Conservation (phyloP, 2,113 vertebrate genomes). For the Genyomyrus donnyi region DNA sequence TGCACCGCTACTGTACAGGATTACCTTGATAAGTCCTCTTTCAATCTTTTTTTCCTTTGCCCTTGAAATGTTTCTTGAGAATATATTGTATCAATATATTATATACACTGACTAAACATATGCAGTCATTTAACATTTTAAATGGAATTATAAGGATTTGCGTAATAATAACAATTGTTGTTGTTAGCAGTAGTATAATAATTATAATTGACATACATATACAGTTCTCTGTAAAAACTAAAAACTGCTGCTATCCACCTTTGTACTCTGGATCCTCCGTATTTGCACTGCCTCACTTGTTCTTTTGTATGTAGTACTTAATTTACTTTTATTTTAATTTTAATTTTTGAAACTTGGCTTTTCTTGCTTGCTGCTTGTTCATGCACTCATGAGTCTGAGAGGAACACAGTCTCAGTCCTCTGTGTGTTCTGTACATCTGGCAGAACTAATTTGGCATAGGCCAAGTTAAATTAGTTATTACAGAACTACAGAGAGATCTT, state of each 20-base stretch:
- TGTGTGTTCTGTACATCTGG: background rate
- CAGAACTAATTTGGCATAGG: background rate
- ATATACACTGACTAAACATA: background rate
- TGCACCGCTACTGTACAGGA: background rate
- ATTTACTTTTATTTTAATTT: background rate
- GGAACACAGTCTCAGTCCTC: background rate
- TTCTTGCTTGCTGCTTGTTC: background rate
- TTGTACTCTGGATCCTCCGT: background rate
- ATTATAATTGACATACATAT: background rate
- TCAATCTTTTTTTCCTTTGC: background rate
- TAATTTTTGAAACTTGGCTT: background rate
- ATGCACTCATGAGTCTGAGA: background rate
- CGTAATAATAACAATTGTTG: background rate
- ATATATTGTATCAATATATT: background rate
- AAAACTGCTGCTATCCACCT: background rate
- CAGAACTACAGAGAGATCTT: background rate
- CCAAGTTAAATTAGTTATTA: background rate
- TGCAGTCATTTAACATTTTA: background rate
- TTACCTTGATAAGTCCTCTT: background rate
- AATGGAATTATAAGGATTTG: background rate
- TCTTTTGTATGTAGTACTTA: background rate
- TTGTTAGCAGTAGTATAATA: background rate
- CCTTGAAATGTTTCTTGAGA: background rate
- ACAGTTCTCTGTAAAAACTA: background rate
- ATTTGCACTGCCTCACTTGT: background rate